Evolutionary conservation across 2,888 invertebrate genomes (phyloP).

Genomic region (Sesamia inferens): DNA sequence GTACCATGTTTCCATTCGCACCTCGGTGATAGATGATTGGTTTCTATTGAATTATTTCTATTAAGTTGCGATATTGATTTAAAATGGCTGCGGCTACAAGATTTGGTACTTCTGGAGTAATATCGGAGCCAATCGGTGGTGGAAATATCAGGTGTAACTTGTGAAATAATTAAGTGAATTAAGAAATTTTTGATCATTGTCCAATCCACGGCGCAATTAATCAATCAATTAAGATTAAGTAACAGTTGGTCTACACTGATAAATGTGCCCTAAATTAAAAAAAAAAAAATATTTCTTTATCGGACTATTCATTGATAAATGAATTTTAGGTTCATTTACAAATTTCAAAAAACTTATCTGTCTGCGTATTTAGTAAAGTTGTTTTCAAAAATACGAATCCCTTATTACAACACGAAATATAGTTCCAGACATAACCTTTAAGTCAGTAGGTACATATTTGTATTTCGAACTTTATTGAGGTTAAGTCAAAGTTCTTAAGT

Average conservation of each 20-base stretch:
- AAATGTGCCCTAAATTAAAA: neutral
- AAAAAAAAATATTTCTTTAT: neutral
- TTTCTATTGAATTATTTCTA: constrained; percentile 64
- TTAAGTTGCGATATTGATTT: constrained; percentile 51
- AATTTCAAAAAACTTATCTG: neutral
- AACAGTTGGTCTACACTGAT: neutral
- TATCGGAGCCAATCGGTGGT: neutral
- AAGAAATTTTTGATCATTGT: neutral
- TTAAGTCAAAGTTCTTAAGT: too few species aligned
- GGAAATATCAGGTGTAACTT: constrained; percentile 3
- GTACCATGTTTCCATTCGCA: constrained; percentile 60
- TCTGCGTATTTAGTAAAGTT: neutral
- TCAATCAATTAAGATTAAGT: neutral
- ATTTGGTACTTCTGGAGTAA: constrained; percentile 29
- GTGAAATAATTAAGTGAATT: constrained; percentile 1
- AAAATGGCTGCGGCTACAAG: constrained; percentile 10
- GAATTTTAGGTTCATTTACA: neutral
- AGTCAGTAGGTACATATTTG: too few species aligned
- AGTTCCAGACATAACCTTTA: too few species aligned
- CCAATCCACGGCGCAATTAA: neutral
- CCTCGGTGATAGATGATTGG: constrained; percentile 62
- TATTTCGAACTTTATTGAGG: too few species aligned
- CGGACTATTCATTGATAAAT: neutral
- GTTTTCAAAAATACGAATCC: too few species aligned
- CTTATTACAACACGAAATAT: too few species aligned